Evolutionary conservation across 1,140 invertebrate species (phyloP).

Genomic region (Phortica variegata): DNA sequence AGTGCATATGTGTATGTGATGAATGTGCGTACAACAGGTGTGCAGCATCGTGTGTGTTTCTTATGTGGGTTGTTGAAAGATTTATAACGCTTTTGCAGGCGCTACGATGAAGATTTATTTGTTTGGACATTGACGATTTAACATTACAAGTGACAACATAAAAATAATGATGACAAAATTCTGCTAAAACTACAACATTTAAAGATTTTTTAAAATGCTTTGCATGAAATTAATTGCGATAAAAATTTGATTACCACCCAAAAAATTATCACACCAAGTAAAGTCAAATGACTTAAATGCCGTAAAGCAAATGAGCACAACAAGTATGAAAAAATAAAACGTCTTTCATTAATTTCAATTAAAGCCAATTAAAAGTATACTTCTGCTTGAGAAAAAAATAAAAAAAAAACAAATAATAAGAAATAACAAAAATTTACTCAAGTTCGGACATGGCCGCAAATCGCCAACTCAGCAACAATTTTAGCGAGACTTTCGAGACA

Average conservation of each 20-base stretch:
- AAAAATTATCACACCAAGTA: neutral
- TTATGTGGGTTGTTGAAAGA: conserved; percentile 10
- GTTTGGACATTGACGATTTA: conserved; percentile 42
- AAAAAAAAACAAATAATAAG: conserved; percentile 1
- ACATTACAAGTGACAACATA: too few relatives aligned
- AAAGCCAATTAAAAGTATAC: conserved; percentile 39
- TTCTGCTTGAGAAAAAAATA: neutral
- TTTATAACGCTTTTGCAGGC: conserved; percentile 32
- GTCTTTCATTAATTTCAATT: conserved; percentile 51
- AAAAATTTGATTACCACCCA: too few relatives aligned
- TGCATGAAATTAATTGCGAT: too few relatives aligned
- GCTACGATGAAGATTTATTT: conserved; percentile 46
- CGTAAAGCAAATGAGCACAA: neutral
- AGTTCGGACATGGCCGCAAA: too few relatives aligned
- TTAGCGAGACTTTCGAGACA: too few relatives aligned
- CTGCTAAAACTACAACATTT: too few relatives aligned
- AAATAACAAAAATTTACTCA: too few relatives aligned
- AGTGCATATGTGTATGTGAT: conserved; percentile 6
- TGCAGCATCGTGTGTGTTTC: conserved; percentile 1
- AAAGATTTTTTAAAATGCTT: too few relatives aligned
- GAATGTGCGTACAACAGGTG: conserved; percentile 32
- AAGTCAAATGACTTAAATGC: neutral
- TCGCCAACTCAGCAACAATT: too few relatives aligned
- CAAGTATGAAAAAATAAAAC: conserved; percentile 24
- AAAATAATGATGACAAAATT: too few relatives aligned